Conservation (phyloP, 2,888 invertebrate species). For the Ophion obscuratus region DNA sequence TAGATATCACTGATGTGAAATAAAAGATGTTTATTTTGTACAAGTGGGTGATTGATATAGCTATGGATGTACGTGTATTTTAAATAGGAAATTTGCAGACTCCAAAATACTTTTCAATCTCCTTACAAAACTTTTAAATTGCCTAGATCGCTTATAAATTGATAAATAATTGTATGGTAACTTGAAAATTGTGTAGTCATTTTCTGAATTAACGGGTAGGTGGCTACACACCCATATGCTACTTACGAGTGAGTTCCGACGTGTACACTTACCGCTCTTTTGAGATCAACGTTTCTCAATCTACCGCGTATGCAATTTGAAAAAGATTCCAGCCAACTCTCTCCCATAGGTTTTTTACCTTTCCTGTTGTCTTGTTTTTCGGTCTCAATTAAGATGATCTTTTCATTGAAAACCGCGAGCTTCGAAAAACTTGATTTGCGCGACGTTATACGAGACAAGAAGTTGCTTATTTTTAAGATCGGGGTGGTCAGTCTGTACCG, state of each 20-base stretch:
- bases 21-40: too few species aligned
- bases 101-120: too few species aligned
- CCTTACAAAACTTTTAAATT: too few species aligned
- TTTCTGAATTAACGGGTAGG: too few species aligned
- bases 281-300: constrained; percentile 56
- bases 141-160: too few species aligned
- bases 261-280: constrained; percentile 42
- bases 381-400: constrained; percentile 23
- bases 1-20: too few species aligned
- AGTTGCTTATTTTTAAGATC: constrained; percentile 11
- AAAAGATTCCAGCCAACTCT: constrained; percentile 59
- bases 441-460: not conserved
- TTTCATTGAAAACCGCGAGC: constrained; percentile 39
- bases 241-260: too few species aligned
- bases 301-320: constrained; percentile 57
- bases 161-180: too few species aligned
- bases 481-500: not conserved
- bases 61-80: too few species aligned
- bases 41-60: too few species aligned
- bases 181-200: too few species aligned
- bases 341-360: constrained; percentile 38
- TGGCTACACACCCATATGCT: not conserved
- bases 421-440: constrained; percentile 53
- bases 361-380: constrained; percentile 38
- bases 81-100: too few species aligned